Percentiles rank a stretch among this genome's conserved stretches.
Evolutionary conservation across 2,113 vertebrate genomes (phyloP).

Genomic region (Epinephelus fuscoguttatus): DNA sequence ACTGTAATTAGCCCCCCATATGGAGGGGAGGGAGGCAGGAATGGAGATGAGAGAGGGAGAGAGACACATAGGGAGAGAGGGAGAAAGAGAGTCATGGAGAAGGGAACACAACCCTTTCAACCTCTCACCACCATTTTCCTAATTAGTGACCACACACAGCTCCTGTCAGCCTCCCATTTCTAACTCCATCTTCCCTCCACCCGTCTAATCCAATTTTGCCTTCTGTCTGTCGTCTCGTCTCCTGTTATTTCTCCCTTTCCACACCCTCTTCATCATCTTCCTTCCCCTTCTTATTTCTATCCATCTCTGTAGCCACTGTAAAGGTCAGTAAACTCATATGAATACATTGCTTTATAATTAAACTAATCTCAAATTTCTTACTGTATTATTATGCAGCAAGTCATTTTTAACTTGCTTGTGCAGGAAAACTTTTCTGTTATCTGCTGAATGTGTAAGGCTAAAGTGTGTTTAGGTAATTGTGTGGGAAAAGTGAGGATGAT

Average conservation of each 20-base stretch:
- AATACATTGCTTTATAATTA: constrained; percentile 16
- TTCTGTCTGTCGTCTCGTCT: constrained; percentile 5
- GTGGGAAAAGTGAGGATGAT: neutral
- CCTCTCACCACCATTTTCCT: constrained; percentile 59
- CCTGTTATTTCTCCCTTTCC: constrained; percentile 21
- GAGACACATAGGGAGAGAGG: constrained; percentile 19
- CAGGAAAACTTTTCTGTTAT: neutral
- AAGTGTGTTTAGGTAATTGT: constrained; percentile 3
- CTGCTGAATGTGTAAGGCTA: neutral
- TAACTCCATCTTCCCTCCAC: constrained; percentile 44
- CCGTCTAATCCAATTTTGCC: constrained; percentile 43
- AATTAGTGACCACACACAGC: constrained; percentile 77
- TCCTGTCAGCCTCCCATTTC: constrained; percentile 51
- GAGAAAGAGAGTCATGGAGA: constrained; percentile 30
- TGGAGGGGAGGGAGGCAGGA: constrained; percentile 45
- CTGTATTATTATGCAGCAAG: neutral
- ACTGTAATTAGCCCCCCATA: constrained; percentile 81
- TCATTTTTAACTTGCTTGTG: neutral
- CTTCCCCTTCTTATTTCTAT: constrained; percentile 4
- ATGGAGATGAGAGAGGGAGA: constrained; percentile 47
- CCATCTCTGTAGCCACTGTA: constrained; percentile 21
- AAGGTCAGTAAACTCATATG: constrained; percentile 52
- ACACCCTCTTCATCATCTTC: constrained; percentile 18
- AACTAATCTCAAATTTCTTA: neutral
- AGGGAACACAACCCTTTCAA: constrained; percentile 48